Evolutionary conservation across 2,888 invertebrate genomes (phyloP), one percentile per base, ranked within the genome.

Genomic region (Elmis aenea): DNA sequence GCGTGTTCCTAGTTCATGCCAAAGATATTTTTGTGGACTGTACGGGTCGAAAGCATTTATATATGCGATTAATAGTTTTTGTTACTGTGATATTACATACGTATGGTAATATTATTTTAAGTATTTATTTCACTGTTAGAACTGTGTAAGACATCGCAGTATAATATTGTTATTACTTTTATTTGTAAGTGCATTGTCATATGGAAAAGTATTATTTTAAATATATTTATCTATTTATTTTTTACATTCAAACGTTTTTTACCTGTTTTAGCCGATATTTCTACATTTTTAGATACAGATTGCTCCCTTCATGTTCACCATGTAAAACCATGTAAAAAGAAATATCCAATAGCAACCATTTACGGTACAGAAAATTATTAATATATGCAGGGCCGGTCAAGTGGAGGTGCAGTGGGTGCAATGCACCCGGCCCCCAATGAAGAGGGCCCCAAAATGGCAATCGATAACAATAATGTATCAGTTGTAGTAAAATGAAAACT

Each of bases 1-100:
- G 82, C 81, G 38, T 84, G 84, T 64, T 78, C 81, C 51, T 83
- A 73, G 34, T 34, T 28, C 16, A 38, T 30, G 37, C 42, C 42
- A 42, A 42, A 42, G 38, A 42, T 42, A 29, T 26, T 34, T 36
- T 43, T 41, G 42, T 39, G 48, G 48, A 47, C 44, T 51, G 48
- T 59, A 61, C 61, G 61, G 61, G 59, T 61, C 48, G 52, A 52
- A 55, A 57, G 58, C 58, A 60, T 60, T 61, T 59, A 51, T 41
- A 36, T 48, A 38, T 42, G 37, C 30, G 30, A 22, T 30, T 13
- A 36, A 29, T 40, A 27, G 29, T 38, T 42, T 33, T 46, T 44
- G 48, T 53, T 55, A 36, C 53, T 55, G 53, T 54, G 53, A 54
- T 55, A 53, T 53, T 50, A 51, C 40, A 43, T 38, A 46, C 33